Percentiles rank a stretch among this genome's conserved stretches.
phyloP scores from a whole-genome alignment of 2,888 invertebrate species.

The Clusia tigrina region DNA sequence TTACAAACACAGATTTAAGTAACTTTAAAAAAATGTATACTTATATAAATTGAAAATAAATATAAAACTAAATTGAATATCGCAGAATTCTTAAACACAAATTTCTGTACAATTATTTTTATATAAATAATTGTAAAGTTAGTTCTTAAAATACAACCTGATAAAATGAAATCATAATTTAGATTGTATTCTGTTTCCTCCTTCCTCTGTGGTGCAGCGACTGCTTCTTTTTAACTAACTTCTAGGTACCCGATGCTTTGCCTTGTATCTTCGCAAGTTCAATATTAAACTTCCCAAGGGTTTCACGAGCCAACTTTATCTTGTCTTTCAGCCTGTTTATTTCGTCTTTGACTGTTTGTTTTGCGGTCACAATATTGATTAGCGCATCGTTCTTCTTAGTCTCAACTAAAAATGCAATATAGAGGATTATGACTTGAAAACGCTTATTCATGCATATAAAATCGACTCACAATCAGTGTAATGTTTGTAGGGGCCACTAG shows the following conservation, averaged over 20 bases:
- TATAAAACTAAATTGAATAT: no score
- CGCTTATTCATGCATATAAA: background rate
- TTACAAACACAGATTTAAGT: no score
- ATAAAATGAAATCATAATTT: no score
- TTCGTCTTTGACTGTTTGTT: conserved; percentile 82
- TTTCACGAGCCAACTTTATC: conserved; percentile 83
- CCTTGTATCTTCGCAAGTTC: conserved; percentile 70
- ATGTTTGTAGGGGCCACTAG: conserved; percentile 67
- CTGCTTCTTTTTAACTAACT: background rate
- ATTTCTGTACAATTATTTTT: no score
- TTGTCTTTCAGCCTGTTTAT: conserved; percentile 86
- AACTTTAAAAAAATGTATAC: no score
- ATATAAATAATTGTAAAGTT: no score
- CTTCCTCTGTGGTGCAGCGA: no score
- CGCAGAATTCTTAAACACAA: no score
- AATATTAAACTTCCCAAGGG: conserved; percentile 81
- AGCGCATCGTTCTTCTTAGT: conserved; percentile 83
- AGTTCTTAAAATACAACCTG: no score
- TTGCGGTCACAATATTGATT: conserved; percentile 79
- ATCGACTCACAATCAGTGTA: conserved; percentile 42
- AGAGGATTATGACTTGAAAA: background rate
- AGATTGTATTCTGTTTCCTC: no score
- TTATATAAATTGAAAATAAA: no score
- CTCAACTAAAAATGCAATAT: conserved; percentile 76
- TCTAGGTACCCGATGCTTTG: conserved; percentile 38